Evolutionary conservation across 2,888 invertebrate genomes (phyloP), one percentile per base, ranked within the genome.

Genomic region (Timandra comae): DNA sequence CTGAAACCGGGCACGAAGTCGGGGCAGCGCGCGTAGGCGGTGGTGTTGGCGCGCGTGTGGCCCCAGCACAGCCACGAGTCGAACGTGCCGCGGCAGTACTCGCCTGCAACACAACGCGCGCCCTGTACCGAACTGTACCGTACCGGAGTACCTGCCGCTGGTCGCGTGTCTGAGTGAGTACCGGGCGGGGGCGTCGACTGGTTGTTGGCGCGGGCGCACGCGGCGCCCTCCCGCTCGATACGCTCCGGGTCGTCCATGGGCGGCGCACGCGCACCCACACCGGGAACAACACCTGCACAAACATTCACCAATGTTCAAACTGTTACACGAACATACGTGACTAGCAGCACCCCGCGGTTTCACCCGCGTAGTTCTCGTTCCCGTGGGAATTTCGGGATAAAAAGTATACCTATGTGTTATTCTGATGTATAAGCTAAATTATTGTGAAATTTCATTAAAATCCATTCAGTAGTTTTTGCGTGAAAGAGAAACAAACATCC

Each of bases 11-110:
- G 88, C 52, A 93, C 89, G 73, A 93, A 93, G 49, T 72, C 86
- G n/a, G 94, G 94, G 66, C 94, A 94, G 37, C 80, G 85, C 45
- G 88, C 89, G 70, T 78, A 88, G 22, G 91, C 93, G 33, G 88
- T 87, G 48, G 77, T 63, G 52, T 92, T 93, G 54, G 90, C 87
- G 22, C 86, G 80, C 7, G 95, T 94, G 81, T 90, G 89, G 41
- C 91, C 91, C 88, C 90, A 90, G 70, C 95, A 96, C 12, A 91
- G 88, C 94, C 94, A 95, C 30, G 91, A 90, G 77, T 96, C 95
- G 80, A 91, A 96, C 13, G 91, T 90, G 45, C 91, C 90, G 27
- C 87, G 87, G 70, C 94, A 94, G 75, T 88, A 90, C 26, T 80
- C 51, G 11, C 84, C 91, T 91, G 81, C 20, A 39, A 79, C 8